Percentiles rank a stretch among this genome's conserved stretches.
Conservation (phyloP, 53 echinoderm and acorn worm genomes). For the Henricia sp. region DNA sequence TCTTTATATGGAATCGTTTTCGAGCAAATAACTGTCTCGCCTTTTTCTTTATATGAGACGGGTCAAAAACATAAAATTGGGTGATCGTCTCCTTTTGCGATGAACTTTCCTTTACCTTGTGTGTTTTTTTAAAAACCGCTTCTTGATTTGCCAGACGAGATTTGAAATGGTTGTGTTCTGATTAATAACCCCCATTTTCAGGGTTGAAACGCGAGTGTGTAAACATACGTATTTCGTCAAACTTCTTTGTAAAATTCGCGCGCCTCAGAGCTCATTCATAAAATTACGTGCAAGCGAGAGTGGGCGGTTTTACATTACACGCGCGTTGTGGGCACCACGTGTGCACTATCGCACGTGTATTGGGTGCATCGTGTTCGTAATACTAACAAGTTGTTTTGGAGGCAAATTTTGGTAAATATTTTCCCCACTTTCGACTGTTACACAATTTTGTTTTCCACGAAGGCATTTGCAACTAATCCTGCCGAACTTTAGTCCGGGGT, state of each 20-base stretch:
- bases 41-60: too few species aligned
- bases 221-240: conserved; percentile 11
- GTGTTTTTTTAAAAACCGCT: too few species aligned
- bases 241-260: too few species aligned
- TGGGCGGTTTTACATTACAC: not conserved
- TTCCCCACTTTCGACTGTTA: conserved; percentile 8
- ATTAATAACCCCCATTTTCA: too few species aligned
- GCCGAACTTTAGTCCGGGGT: conserved; percentile 19
- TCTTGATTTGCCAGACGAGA: too few species aligned
- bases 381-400: conserved; percentile 47
- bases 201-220: too few species aligned
- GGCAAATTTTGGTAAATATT: conserved; percentile 45
- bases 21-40: too few species aligned
- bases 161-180: too few species aligned
- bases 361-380: not conserved
- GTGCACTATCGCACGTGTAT: not conserved
- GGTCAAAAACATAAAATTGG: too few species aligned
- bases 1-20: too few species aligned
- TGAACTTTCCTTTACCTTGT: too few species aligned
- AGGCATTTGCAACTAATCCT: not conserved
- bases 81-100: too few species aligned
- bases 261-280: conserved; percentile 5
- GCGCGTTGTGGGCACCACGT: not conserved
- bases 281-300: conserved; percentile 11
- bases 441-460: conserved; percentile 7